Base-by-base conservation (phyloP, 2,888 invertebrate genomes). In the Congeria kusceri region DNA sequence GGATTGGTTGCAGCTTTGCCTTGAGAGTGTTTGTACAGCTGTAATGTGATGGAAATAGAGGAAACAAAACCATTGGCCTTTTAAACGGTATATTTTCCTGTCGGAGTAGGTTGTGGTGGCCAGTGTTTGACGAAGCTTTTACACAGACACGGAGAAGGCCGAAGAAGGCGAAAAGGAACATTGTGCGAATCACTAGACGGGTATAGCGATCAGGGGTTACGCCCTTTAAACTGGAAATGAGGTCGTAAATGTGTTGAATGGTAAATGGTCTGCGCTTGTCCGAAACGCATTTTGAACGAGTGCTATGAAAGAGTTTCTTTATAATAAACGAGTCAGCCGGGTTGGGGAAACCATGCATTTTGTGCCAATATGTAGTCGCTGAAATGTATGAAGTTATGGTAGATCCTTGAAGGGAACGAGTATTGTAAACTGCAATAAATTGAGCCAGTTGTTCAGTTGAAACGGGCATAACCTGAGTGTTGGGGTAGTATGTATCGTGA, bases 131-230 rank as follows among this genome's bases (percentile, higher is more conserved):
- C 3, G 3, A 0, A 20, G 25, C n/a, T 15, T 28, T 11, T 61
- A 28, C 61, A 1, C 61, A 27, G 2, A 61, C 20, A 7, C 61
- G 61, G 32, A 61, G 20, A 11, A 61, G 28, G 3, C 44, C 58
- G 46, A 29, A 47, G 32, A 68, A 68, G 5, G 68, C 68, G n/a
- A 28, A 1, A 2, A 68, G 28, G 15, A 46, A 46, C 68, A 68
- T 68, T 1, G 68, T 9, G 7, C 47, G 3, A 2, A 28, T 27
- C 18, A 61, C 28, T 2, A 61, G 3, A 27, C 11, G n/a, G 20
- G 2, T 29, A 20, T 29, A 61, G 4, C 15, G 32, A 29, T 28
- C 32, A n/a, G n/a, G n/a, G n/a, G n/a, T n/a, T 57, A 15, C 9
- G 3, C 13, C 28, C 2, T 20, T 57, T 57, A 23, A 15, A 3